Conservation (phyloP, 2,797 vertebrate genomes). For the Aotus griseimembra region DNA sequence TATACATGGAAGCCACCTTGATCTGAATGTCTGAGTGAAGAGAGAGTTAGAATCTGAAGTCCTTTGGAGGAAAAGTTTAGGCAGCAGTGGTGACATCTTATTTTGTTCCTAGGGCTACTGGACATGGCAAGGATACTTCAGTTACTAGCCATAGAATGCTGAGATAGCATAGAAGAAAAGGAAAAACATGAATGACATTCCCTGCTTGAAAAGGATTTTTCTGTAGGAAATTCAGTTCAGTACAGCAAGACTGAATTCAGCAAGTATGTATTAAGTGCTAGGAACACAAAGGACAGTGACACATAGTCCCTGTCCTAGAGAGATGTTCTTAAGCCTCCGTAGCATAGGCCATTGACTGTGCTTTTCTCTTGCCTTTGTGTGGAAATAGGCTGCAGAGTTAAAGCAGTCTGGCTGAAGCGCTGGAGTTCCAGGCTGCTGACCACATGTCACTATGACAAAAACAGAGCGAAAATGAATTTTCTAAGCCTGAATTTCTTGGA, state of each 20-base stretch:
- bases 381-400: neutral
- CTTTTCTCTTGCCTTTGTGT: neutral
- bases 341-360: neutral
- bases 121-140: neutral
- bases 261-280: neutral
- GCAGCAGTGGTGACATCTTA: neutral
- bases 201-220: neutral
- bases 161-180: neutral
- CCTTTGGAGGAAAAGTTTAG: neutral
- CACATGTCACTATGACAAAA: neutral
- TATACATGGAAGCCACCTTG: neutral
- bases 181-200: neutral
- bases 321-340: neutral
- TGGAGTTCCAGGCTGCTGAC: neutral
- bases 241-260: neutral
- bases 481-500: neutral
- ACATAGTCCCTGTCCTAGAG: neutral
- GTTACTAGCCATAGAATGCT: neutral
- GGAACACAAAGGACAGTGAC: neutral
- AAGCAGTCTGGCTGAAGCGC: neutral
- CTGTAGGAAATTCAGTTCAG: neutral
- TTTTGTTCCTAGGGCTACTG: neutral
- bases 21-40: neutral
- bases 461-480: neutral
- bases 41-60: neutral